Evolutionary conservation across 1,140 invertebrate species (phyloP).

Genomic region (Lucilia cuprina): DNA sequence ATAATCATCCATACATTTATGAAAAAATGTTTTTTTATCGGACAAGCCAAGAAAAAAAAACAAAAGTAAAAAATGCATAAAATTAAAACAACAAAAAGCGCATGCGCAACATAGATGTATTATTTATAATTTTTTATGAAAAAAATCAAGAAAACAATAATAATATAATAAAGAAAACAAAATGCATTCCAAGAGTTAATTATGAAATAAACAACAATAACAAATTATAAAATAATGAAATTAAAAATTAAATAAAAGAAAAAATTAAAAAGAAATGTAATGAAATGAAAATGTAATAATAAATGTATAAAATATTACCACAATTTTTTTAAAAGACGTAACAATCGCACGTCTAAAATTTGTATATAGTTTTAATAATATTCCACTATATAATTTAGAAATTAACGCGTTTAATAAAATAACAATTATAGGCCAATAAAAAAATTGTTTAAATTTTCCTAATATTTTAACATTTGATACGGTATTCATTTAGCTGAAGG

Average conservation of each 20-base stretch:
- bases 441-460: too few relatives aligned
- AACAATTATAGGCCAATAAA: too few relatives aligned
- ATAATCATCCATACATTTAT: not conserved
- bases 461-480: too few relatives aligned
- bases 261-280: not conserved
- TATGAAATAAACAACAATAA: slow-evolving; percentile 47
- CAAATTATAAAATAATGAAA: not conserved
- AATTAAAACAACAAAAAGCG: slow-evolving; percentile 9
- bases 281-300: not conserved
- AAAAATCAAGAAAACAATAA: slow-evolving; percentile 12
- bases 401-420: too few relatives aligned
- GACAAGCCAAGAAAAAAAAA: not conserved
- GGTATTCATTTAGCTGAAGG: too few relatives aligned
- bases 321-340: too few relatives aligned
- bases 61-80: not conserved
- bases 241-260: not conserved
- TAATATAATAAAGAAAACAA: slow-evolving; percentile 6
- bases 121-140: not conserved
- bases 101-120: slow-evolving; percentile 31
- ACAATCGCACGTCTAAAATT: too few relatives aligned
- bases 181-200: slow-evolving; percentile 18
- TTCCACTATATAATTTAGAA: too few relatives aligned
- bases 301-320: too few relatives aligned
- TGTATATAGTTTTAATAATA: too few relatives aligned
- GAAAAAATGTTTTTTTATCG: not conserved